Conservation (phyloP, 1,140 invertebrate species). For the Kradibia gibbosae region DNA sequence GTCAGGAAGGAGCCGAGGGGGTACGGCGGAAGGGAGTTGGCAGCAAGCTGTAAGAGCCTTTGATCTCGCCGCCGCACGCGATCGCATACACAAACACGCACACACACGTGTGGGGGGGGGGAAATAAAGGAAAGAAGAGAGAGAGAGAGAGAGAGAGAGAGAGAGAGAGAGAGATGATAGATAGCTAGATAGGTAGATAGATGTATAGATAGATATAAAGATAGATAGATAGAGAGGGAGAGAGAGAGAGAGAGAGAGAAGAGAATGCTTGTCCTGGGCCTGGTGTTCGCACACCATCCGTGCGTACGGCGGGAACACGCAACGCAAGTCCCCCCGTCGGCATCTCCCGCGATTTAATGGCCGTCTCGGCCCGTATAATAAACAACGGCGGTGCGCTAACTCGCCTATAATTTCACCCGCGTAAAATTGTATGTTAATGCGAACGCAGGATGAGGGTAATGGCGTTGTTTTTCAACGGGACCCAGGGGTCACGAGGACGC, state of each 20-base stretch:
- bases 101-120: conserved; percentile 45
- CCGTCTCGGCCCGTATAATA: conserved; percentile 58
- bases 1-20: background rate
- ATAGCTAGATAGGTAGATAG: too few species aligned
- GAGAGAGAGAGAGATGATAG: background rate
- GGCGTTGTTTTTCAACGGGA: conserved; percentile 57
- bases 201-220: too few species aligned
- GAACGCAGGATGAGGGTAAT: conserved; percentile 48
- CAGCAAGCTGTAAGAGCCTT: conserved; percentile 58
- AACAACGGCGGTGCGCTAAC: conserved; percentile 57
- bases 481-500: conserved; percentile 4
- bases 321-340: conserved; percentile 12
- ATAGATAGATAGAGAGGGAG: too few species aligned
- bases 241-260: too few species aligned
- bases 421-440: conserved; percentile 61
- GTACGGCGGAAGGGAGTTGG: background rate
- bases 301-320: conserved; percentile 26
- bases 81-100: conserved; percentile 63
- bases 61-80: conserved; percentile 71
- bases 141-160: background rate
- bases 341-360: conserved; percentile 59
- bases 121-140: conserved; percentile 31
- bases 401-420: conserved; percentile 59
- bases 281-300: background rate
- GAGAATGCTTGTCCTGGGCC: too few species aligned